phyloP scores from a whole-genome alignment of 2,888 invertebrate genomes.

The Exocentrus adspersus region DNA sequence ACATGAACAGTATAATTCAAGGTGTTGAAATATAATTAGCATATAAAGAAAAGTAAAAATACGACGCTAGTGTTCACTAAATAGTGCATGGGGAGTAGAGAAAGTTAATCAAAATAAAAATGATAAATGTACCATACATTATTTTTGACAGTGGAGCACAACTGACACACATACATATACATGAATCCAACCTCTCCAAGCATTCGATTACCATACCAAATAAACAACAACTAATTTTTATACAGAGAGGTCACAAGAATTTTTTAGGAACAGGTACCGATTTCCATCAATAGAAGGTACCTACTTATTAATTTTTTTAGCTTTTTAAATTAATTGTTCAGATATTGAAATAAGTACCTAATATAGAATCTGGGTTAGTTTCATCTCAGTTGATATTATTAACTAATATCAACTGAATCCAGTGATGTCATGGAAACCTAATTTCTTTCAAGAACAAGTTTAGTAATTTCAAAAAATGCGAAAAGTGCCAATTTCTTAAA shows the following conservation, averaged over 20 bases:
- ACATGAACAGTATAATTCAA: background rate
- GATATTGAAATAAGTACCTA: too few species aligned
- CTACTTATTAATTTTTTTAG: background rate
- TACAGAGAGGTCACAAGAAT: background rate
- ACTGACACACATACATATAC: conserved; percentile 9
- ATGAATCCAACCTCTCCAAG: conserved; percentile 1
- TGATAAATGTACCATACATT: conserved; percentile 33
- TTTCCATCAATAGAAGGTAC: background rate
- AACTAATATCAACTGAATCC: too few species aligned
- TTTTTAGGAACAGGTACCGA: too few species aligned
- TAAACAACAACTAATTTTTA: background rate
- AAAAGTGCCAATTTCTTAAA: too few species aligned
- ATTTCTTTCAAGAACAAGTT: too few species aligned
- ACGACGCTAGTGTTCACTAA: background rate
- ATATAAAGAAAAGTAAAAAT: background rate
- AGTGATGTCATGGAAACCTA: too few species aligned
- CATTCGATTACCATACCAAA: conserved; percentile 6
- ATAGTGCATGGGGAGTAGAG: conserved; percentile 15
- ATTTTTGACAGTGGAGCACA: conserved; percentile 22
- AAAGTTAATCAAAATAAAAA: conserved; percentile 31
- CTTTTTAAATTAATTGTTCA: background rate
- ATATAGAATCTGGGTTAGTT: too few species aligned
- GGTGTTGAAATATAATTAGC: background rate
- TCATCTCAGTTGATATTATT: too few species aligned
- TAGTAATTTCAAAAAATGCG: too few species aligned